Percentiles rank a stretch among this genome's conserved stretches.
Evolutionary conservation across 2,797 vertebrate species (phyloP).

Genomic region (Hipposideros larvatus): DNA sequence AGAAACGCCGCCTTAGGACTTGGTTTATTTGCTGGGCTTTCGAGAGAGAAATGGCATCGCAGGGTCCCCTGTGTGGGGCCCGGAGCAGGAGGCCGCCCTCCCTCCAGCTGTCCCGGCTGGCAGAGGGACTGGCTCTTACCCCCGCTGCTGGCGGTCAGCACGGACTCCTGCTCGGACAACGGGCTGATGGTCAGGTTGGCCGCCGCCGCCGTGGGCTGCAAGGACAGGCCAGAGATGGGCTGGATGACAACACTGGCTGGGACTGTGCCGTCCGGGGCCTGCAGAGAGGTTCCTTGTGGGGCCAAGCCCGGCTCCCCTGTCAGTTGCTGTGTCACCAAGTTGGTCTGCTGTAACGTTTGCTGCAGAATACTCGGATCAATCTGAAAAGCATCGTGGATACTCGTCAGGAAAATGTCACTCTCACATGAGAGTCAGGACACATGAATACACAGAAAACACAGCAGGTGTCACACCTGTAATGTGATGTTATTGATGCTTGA

Average conservation of each 20-base stretch:
- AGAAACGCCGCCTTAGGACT: not conserved
- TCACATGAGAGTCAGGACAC: rapidly evolving
- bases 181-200: constrained; percentile 92
- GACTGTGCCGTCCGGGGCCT: constrained; percentile 90
- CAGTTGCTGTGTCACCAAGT: constrained; percentile 93
- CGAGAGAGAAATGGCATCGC: rapidly evolving
- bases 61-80: too few relatives aligned
- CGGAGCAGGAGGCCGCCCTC: too few relatives aligned
- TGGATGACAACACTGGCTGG: constrained; percentile 96
- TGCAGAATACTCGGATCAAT: constrained; percentile 96
- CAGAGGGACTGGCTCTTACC: constrained; percentile 85
- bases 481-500: constrained; percentile 99
- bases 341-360: constrained; percentile 95
- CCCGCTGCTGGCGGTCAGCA: constrained; percentile 85
- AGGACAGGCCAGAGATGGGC: constrained; percentile 94
- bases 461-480: constrained; percentile 91
- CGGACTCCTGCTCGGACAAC: constrained; percentile 93
- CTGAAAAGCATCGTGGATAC: constrained; percentile 86
- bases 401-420: rapidly evolving
- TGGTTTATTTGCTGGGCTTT: not conserved
- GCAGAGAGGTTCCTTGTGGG: constrained; percentile 89
- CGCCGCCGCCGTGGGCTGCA: constrained; percentile 92
- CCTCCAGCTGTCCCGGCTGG: too few relatives aligned
- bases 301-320: constrained; percentile 90
- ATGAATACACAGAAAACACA: rapidly evolving